Base-by-base conservation (phyloP, 2,797 vertebrate species). In the Crypturellus tataupa region DNA sequence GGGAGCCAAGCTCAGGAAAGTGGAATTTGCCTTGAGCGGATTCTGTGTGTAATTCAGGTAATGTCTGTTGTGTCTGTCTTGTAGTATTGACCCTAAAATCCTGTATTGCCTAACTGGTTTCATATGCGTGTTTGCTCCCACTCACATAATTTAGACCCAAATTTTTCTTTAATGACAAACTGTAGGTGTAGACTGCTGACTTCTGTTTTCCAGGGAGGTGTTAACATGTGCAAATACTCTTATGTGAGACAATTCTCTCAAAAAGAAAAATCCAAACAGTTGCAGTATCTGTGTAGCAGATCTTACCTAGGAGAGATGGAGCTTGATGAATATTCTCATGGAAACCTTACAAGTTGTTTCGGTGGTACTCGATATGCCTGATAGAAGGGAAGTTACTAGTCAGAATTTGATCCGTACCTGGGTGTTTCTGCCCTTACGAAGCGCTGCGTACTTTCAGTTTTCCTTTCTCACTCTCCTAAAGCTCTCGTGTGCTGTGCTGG, bases 111-210 rank as follows among this genome's bases (percentile, higher is more conserved):
- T 5, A 0, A 29, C 31, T 3, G 2, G 4, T 33, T 19, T 27
- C 15, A 1, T 2, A 13, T 40, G 3, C 12, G 4, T 13, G 10
- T 20, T 78, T 51, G 2, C 53, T 56, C 21, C 1, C 15, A 0
- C 15, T 76, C 10, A 0, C 0, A 0, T 12, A n/a, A 17, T 19
- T 7, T 9, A 3, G 1, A 1, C 2, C 10, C 40, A 12, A 3
- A 0, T 11, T 14, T 44, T 12, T 42, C 3, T 1, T 17, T 51
- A 19, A 1, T 46, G 46, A 21, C 14, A 46, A 29, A 15, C 13
- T 13, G 7, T 8, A 8, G 4, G 16, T 0, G 0, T 19, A 31
- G 37, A 37, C 18, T 39, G n/a, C 13, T 4, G 56, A 14, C 20
- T 73, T 73, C 19, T 4, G 0, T 31, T 67, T 29, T 73, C 16